These are phyloP conservation scores for Vidua macroura DNA, from an alignment of 2,113 vertebrate genomes.

Conservation along the genomic window DNA sequence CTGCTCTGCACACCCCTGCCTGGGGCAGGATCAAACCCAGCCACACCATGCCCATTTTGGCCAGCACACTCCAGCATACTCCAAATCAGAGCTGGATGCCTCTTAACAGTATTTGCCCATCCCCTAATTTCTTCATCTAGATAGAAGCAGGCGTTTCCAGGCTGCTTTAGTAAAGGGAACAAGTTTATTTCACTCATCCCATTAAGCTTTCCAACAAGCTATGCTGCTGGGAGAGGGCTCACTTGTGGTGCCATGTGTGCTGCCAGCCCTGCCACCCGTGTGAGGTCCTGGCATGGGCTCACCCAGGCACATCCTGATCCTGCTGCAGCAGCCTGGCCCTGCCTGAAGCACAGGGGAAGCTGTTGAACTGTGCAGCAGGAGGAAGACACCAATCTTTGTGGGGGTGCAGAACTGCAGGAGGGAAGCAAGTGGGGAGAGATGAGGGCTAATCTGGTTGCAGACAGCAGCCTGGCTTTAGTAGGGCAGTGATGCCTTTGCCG, in stretches of 20 bases:
- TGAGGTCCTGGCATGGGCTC: not conserved
- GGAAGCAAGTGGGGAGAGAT: not conserved
- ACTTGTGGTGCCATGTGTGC: rapidly evolving
- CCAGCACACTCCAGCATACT: not conserved
- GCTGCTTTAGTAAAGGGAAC: not conserved
- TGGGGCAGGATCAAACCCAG: not conserved
- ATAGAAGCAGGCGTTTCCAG: not conserved
- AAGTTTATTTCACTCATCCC: constrained; percentile 37
- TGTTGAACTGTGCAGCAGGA: not conserved
- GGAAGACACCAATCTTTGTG: not conserved
- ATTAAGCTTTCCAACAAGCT: not conserved
- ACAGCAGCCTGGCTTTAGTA: not conserved
- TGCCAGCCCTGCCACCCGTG: not conserved
- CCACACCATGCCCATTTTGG: not conserved
- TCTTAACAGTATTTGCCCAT: not conserved
- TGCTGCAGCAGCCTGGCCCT: not conserved
- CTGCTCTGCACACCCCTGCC: not conserved
- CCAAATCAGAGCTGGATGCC: rapidly evolving
- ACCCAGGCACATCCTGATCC: not conserved
- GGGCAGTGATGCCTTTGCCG: not conserved
- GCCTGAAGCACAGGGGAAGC: not conserved
- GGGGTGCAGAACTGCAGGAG: not conserved
- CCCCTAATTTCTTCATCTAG: not conserved
- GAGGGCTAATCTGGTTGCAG: not conserved
- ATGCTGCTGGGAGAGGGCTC: not conserved